A percentile compares a stretch with the other conserved stretches of the same genome.
phyloP scores from a whole-genome alignment of 2,888 invertebrate genomes.

The Eulithis testata region DNA sequence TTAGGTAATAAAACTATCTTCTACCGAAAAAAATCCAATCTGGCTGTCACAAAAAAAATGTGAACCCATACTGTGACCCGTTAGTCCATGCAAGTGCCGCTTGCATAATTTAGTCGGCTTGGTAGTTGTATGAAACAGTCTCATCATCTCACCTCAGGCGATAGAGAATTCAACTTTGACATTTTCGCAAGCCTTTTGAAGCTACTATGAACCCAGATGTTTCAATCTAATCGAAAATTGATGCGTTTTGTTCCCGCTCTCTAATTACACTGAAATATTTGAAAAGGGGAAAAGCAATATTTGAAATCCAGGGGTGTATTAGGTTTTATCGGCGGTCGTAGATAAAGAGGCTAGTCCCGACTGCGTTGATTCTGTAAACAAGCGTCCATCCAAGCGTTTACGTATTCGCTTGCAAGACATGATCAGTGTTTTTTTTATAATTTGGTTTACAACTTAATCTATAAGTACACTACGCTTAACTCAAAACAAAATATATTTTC shows the following conservation, averaged over 20 bases:
- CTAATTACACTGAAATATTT: slow-evolving; percentile 52
- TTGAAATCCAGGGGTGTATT: slow-evolving; percentile 48
- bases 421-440: background rate
- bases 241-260: slow-evolving; percentile 62
- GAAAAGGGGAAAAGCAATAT: slow-evolving; percentile 31
- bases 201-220: slow-evolving; percentile 28
- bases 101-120: no score
- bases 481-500: no score
- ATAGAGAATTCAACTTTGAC: background rate
- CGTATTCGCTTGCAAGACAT: background rate
- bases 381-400: background rate
- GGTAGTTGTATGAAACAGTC: no score
- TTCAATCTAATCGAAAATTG: slow-evolving; percentile 60
- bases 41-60: no score
- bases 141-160: no score
- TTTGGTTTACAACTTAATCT: no score
- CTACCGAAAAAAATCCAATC: no score
- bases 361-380: slow-evolving; percentile 10
- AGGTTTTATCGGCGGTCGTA: slow-evolving; percentile 55
- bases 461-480: no score
- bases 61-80: no score
- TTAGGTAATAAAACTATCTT: no score
- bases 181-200: background rate
- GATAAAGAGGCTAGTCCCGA: slow-evolving; percentile 55
- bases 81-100: no score